These are phyloP conservation scores for Drosophila pachea DNA, from an alignment of 1,140 invertebrate genomes.

Conservation along the genomic window DNA sequence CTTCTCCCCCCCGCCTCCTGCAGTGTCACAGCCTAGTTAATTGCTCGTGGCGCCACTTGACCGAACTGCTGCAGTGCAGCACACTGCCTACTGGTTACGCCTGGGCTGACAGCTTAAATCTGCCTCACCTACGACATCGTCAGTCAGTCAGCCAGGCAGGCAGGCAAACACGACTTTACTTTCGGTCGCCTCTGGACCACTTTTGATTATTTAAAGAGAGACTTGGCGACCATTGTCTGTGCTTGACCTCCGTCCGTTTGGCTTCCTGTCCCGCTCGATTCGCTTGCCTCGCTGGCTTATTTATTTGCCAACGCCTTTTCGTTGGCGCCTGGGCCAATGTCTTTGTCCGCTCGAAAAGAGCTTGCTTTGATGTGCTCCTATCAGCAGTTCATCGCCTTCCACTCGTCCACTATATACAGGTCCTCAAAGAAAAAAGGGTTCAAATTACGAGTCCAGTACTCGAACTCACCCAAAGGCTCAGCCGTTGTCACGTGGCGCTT, in stretches of 20 bases:
- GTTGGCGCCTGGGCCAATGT: slow-evolving; percentile 14
- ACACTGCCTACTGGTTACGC: slow-evolving; percentile 22
- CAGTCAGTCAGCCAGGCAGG: background rate
- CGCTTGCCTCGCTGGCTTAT: slow-evolving; percentile 7
- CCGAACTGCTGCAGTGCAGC: slow-evolving; percentile 58
- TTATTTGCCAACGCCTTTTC: slow-evolving; percentile 53
- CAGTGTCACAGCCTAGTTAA: slow-evolving; percentile 48
- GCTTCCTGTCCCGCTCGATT: background rate
- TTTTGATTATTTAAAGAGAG: slow-evolving; percentile 70
- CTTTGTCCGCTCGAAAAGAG: slow-evolving; percentile 27
- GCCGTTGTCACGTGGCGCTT: slow-evolving; percentile 14
- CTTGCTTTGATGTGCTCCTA: slow-evolving; percentile 66
- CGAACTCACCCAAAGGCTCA: slow-evolving; percentile 8
- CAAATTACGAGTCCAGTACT: slow-evolving; percentile 23
- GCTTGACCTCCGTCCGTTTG: slow-evolving; percentile 53
- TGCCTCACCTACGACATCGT: slow-evolving; percentile 26
- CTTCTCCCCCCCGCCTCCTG: slow-evolving; percentile 18
- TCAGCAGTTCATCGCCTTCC: slow-evolving; percentile 62
- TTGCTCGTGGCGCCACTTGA: slow-evolving; percentile 73
- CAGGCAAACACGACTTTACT: slow-evolving; percentile 35
- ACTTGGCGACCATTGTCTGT: slow-evolving; percentile 59
- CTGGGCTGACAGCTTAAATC: slow-evolving; percentile 63
- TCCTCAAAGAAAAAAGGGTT: slow-evolving; percentile 55
- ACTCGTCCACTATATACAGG: slow-evolving; percentile 27
- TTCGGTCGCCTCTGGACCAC: slow-evolving; percentile 38